phyloP scores from a whole-genome alignment of 2,113 vertebrate species.

The Chelonoidis abingdonii region DNA sequence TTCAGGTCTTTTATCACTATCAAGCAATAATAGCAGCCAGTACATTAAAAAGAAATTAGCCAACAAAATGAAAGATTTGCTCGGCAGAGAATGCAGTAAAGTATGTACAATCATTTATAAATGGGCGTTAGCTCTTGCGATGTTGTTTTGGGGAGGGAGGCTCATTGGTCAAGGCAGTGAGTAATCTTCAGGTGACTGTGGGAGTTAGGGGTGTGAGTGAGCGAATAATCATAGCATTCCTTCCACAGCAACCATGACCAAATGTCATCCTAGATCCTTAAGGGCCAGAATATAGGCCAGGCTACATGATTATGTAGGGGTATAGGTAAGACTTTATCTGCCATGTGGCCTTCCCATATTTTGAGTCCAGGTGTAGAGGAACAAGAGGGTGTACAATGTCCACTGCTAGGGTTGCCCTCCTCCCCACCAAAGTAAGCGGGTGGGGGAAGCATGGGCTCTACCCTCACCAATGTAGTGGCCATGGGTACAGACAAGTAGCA shows the following conservation, averaged over 20 bases:
- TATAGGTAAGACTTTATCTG: background rate
- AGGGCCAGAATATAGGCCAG: background rate
- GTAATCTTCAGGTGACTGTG: background rate
- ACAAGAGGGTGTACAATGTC: fast-evolving
- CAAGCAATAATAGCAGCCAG: conserved; percentile 64
- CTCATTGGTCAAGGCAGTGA: background rate
- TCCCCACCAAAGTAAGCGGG: fast-evolving
- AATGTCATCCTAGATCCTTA: background rate
- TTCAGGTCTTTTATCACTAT: conserved; percentile 65
- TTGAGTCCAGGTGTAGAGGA: background rate
- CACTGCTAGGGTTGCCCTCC: fast-evolving
- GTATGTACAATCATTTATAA: background rate
- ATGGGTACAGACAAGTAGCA: fast-evolving
- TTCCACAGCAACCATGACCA: background rate
- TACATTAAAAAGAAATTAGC: conserved; percentile 69
- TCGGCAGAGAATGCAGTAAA: conserved; percentile 32
- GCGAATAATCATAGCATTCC: background rate
- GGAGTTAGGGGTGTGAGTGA: background rate
- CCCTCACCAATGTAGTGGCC: fast-evolving
- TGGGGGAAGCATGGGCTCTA: fast-evolving
- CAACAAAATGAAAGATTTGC: conserved; percentile 66
- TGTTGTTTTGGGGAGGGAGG: background rate
- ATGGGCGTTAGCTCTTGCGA: conserved; percentile 24
- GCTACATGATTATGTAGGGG: background rate
- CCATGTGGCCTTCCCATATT: background rate